phyloP scores from a whole-genome alignment of 1,140 invertebrate genomes.

The Caenorhabditis tropicalis region DNA sequence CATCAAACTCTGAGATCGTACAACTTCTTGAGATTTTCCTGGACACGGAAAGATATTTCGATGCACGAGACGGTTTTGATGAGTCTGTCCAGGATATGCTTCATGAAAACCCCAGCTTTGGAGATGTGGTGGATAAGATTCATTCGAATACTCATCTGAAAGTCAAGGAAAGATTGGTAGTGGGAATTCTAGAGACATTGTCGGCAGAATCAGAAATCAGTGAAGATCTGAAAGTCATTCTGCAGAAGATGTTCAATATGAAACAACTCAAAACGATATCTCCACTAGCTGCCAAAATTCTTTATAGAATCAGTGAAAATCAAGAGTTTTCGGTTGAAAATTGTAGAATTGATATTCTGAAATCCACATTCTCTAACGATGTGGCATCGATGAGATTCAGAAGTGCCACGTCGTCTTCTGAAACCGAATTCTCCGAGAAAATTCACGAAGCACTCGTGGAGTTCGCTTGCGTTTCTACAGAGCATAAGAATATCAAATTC shows the following conservation, averaged over 20 bases:
- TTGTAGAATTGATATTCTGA: background rate
- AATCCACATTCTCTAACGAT: background rate
- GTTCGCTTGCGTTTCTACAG: background rate
- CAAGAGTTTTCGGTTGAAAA: background rate
- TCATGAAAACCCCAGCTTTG: background rate
- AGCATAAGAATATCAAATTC: background rate
- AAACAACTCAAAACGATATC: background rate
- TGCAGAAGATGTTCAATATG: background rate
- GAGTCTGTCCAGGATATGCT: background rate
- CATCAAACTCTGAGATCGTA: background rate
- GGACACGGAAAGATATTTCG: constrained; percentile 2
- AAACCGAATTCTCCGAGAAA: background rate
- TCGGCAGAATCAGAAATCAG: background rate
- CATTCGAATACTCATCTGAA: constrained; percentile 92
- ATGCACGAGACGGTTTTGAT: background rate
- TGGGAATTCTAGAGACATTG: constrained; percentile 47
- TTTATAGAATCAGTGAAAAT: background rate
- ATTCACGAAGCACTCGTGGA: background rate
- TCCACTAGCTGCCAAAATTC: background rate
- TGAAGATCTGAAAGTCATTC: too few relatives aligned
- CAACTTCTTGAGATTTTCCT: background rate
- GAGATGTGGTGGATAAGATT: constrained; percentile 84
- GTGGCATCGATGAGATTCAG: background rate
- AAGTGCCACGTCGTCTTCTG: background rate
- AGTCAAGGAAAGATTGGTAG: constrained; percentile 66